Evolutionary conservation across 30 jellyfish, hydroid and myxozoan genomes (phyloP).

Genomic region (Hydractinia echinata): DNA sequence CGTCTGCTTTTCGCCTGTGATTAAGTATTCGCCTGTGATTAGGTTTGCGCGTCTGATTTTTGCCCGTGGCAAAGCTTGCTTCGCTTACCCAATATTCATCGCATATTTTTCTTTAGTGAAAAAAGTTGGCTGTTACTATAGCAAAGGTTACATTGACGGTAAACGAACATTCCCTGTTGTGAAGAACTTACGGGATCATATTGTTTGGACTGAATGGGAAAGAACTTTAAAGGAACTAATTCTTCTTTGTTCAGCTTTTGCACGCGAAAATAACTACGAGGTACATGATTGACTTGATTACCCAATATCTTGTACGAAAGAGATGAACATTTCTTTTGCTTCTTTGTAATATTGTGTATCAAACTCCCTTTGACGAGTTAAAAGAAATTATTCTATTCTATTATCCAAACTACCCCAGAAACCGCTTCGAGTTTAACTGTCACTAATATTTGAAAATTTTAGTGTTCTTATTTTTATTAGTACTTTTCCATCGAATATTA

Average conservation of each 20-base stretch:
- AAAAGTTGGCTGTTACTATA: constrained; percentile 59
- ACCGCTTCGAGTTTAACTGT: too few species aligned
- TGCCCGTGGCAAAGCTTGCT: not conserved
- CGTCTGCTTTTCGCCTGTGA: not conserved
- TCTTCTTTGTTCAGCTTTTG: constrained; percentile 16
- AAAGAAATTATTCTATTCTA: too few species aligned
- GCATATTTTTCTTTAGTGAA: constrained; percentile 12
- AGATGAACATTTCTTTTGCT: too few species aligned
- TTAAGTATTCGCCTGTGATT: too few species aligned
- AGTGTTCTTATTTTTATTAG: constrained; percentile 30
- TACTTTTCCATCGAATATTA: constrained; percentile 64
- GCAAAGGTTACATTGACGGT: constrained; percentile 43
- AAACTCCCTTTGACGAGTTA: too few species aligned
- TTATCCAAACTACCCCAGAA: too few species aligned
- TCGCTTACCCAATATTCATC: not conserved
- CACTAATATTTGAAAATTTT: not conserved
- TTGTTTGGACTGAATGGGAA: constrained; percentile 40
- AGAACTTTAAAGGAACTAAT: not conserved
- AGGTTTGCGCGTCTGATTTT: too few species aligned
- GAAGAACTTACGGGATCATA: constrained; percentile 35
- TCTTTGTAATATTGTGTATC: too few species aligned
- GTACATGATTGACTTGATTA: not conserved
- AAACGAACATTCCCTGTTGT: constrained; percentile 50
- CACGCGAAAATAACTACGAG: constrained; percentile 8
- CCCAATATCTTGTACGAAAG: too few species aligned